These are phyloP conservation scores for Ceramica pisi DNA, from an alignment of 2,888 invertebrate species.

Conservation along the genomic window DNA sequence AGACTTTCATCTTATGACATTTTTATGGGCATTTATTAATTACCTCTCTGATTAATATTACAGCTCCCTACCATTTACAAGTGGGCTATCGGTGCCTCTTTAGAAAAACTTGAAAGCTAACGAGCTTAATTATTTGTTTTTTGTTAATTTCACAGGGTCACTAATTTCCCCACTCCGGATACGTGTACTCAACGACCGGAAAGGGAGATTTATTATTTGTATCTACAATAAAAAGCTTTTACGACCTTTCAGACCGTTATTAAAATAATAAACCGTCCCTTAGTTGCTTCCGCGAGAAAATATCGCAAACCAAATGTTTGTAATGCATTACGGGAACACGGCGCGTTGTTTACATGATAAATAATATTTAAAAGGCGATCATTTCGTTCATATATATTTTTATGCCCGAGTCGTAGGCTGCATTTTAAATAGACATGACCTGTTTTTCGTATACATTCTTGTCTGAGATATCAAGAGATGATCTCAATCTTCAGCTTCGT, in stretches of 20 bases:
- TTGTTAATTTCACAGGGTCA: slow-evolving; percentile 55
- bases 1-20: slow-evolving; percentile 64
- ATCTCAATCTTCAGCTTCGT: slow-evolving; percentile 60
- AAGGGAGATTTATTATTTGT: slow-evolving; percentile 76
- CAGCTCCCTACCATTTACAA: slow-evolving; percentile 49
- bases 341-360: slow-evolving; percentile 73
- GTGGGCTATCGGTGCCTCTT: slow-evolving; percentile 36
- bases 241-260: slow-evolving; percentile 68
- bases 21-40: slow-evolving; percentile 62
- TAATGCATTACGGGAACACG: slow-evolving; percentile 50
- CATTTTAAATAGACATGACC: slow-evolving; percentile 71
- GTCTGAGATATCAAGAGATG: slow-evolving; percentile 54
- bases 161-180: slow-evolving; percentile 70
- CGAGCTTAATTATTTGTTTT: slow-evolving; percentile 53
- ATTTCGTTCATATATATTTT: slow-evolving; percentile 65
- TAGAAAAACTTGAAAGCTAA: slow-evolving; percentile 50
- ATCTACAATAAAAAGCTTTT: slow-evolving; percentile 75
- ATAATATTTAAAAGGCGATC: slow-evolving; percentile 74
- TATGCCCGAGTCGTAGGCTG: slow-evolving; percentile 63
- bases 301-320: slow-evolving; percentile 60
- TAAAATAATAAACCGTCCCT: slow-evolving; percentile 75
- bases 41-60: slow-evolving; percentile 57
- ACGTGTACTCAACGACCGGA: slow-evolving; percentile 67
- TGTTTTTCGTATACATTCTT: slow-evolving; percentile 64
- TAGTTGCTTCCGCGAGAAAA: slow-evolving; percentile 57